These are phyloP conservation scores for Climacteris rufus DNA, from an alignment of 2,113 vertebrate species.

Conservation along the genomic window DNA sequence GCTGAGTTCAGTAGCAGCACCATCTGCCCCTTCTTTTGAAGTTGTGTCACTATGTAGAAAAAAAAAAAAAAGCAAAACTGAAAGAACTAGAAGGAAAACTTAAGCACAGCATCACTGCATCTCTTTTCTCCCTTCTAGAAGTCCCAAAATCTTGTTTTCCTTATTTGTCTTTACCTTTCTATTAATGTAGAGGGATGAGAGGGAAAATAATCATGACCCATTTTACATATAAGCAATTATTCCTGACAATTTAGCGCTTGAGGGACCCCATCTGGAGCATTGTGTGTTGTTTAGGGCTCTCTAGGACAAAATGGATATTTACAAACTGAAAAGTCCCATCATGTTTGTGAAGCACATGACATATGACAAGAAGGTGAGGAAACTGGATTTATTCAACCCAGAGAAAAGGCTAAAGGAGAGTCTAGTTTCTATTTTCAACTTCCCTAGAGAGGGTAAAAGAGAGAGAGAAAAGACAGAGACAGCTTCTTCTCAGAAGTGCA, in stretches of 20 bases:
- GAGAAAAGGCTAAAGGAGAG: background rate
- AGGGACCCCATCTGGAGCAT: background rate
- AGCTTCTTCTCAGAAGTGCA: background rate
- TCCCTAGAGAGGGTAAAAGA: background rate
- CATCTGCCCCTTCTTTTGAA: constrained; percentile 17
- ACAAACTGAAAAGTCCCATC: background rate
- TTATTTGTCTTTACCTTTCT: background rate
- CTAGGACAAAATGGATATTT: background rate
- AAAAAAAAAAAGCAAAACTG: background rate
- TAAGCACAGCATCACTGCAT: background rate
- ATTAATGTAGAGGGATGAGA: background rate
- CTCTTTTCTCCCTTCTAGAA: background rate
- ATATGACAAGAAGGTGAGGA: background rate
- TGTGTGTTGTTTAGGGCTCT: background rate
- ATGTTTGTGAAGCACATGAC: background rate
- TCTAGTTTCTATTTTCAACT: background rate
- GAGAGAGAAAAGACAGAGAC: background rate
- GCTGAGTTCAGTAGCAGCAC: background rate
- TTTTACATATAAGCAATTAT: background rate
- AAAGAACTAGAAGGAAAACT: background rate
- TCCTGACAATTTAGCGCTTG: background rate
- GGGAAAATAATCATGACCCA: background rate
- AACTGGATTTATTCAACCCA: background rate
- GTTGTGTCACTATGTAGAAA: background rate
- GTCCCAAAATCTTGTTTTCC: background rate